phyloP scores from a whole-genome alignment of 2,113 vertebrate species.

The Callorhinus ursinus region DNA sequence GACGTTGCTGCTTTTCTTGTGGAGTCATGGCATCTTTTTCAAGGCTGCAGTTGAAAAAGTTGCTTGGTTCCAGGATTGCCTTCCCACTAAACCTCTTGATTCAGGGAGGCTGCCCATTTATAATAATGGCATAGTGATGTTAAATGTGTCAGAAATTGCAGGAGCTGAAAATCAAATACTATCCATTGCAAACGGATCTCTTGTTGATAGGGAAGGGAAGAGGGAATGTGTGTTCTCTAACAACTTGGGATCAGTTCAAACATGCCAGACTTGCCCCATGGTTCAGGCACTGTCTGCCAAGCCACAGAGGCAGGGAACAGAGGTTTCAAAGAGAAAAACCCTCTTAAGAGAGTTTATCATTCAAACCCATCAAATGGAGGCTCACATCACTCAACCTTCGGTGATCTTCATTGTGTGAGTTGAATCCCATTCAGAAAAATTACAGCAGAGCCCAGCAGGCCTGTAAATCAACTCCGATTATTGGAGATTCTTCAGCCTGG shows the following conservation, averaged over 20 bases:
- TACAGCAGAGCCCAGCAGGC: background rate
- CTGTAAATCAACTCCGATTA: background rate
- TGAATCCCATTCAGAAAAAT: background rate
- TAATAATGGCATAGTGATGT: background rate
- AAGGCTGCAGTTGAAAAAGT: background rate
- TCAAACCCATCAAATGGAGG: background rate
- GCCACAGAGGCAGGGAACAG: background rate
- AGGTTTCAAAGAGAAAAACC: background rate
- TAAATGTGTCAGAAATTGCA: background rate
- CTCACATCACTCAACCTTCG: background rate
- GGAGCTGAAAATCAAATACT: background rate
- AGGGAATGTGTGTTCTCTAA: background rate
- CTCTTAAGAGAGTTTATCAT: background rate
- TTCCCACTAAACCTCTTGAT: background rate
- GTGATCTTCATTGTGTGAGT: background rate
- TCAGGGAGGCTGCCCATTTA: background rate
- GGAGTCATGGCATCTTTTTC: background rate
- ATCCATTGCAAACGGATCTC: background rate
- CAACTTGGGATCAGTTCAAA: background rate
- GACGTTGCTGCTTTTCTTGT: background rate
- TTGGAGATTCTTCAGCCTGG: background rate
- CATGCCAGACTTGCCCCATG: background rate
- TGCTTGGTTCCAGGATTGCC: background rate
- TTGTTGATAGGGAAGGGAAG: background rate
- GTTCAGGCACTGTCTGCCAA: background rate